Conservation (phyloP, 2,888 invertebrate genomes). For the Aleiodes leptofemur region DNA sequence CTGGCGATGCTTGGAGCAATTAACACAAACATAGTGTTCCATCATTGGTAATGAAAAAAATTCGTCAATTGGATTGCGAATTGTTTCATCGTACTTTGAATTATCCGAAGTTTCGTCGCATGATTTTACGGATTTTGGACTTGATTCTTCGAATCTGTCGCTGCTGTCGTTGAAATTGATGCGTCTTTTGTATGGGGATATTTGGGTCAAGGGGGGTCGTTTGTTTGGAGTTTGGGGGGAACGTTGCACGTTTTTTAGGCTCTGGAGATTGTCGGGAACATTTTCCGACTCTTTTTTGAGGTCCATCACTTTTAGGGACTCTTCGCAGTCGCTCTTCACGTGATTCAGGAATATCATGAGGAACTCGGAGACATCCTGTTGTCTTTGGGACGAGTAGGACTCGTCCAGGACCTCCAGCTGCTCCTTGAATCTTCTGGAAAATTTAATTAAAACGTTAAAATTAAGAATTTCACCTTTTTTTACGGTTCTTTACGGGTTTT, state of each 20-base stretch:
- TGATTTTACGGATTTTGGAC: slow-evolving; percentile 32
- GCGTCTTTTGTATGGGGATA: slow-evolving; percentile 55
- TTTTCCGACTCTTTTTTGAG: slow-evolving; percentile 60
- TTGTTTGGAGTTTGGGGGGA: slow-evolving; percentile 56
- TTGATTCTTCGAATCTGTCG: slow-evolving; percentile 6
- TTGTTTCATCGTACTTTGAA: slow-evolving; percentile 37
- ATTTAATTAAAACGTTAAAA: slow-evolving; percentile 20
- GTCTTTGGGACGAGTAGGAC: slow-evolving; percentile 66
- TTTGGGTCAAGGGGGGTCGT: slow-evolving; percentile 60
- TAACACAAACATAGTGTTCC: slow-evolving; percentile 64
- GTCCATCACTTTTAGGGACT: slow-evolving; percentile 49
- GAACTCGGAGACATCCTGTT: slow-evolving; percentile 71
- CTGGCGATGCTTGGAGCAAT: slow-evolving; percentile 62
- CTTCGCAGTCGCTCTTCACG: slow-evolving; percentile 64
- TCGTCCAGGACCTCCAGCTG: slow-evolving; percentile 62
- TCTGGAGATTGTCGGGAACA: slow-evolving; percentile 55
- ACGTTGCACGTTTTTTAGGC: slow-evolving; percentile 25
- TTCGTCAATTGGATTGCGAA: slow-evolving; percentile 64
- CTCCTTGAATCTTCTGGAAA: slow-evolving; percentile 60
- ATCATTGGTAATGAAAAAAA: slow-evolving; percentile 65
- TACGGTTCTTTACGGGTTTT: too few relatives aligned
- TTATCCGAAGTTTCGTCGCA: slow-evolving; percentile 18
- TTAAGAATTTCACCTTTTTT: background rate
- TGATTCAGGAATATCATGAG: slow-evolving; percentile 67
- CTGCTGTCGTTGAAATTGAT: slow-evolving; percentile 38